Conservation (phyloP, 2,888 invertebrate species). For the Psylliodes chrysocephalus region DNA sequence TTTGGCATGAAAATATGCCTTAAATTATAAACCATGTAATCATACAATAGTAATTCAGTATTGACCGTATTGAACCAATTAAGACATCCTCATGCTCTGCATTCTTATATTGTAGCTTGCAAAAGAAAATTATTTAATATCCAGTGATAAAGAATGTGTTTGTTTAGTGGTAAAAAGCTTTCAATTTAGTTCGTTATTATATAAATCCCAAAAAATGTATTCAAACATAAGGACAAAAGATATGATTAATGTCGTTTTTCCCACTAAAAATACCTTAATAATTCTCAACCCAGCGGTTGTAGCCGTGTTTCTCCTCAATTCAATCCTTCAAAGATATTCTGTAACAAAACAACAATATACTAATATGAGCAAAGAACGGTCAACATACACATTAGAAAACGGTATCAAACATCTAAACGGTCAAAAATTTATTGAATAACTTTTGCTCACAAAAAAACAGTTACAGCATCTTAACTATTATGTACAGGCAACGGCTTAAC, state of each 20-base stretch:
- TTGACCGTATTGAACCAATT: no score
- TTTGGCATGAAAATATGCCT: no score
- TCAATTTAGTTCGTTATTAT: no score
- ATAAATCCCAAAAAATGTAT: conserved; percentile 39
- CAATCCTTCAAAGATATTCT: conserved; percentile 33
- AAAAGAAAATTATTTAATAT: no score
- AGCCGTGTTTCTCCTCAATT: conserved; percentile 13
- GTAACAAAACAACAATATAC: conserved; percentile 45
- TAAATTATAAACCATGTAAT: no score
- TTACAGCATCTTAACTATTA: conserved; percentile 24
- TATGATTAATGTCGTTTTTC: conserved; percentile 33
- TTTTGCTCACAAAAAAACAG: conserved; percentile 10
- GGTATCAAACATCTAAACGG: conserved; percentile 9
- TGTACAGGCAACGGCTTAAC: conserved; percentile 14
- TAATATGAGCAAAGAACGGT: conserved; percentile 4
- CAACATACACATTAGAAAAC: background rate
- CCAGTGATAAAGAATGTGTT: no score
- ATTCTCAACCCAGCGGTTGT: conserved; percentile 23
- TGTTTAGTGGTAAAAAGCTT: no score
- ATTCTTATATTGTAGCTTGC: no score
- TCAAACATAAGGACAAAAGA: conserved; percentile 28
- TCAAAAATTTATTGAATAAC: conserved; percentile 23
- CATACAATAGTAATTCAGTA: no score
- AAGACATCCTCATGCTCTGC: no score
- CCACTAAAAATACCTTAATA: conserved; percentile 43